phyloP scores from a whole-genome alignment of 2,888 invertebrate genomes.

The Ochropacha duplaris region DNA sequence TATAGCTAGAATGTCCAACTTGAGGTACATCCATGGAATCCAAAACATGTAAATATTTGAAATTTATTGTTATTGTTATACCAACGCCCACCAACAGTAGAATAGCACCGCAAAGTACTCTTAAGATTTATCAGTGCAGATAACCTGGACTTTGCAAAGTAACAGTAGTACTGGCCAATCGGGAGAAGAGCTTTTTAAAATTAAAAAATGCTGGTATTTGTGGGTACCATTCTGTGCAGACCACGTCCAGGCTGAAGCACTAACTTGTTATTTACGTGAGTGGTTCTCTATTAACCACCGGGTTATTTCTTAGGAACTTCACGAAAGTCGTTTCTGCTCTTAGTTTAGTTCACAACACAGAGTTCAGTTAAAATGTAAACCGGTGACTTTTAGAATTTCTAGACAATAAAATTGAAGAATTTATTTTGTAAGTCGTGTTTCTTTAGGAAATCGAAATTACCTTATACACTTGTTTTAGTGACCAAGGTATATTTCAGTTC shows the following conservation, averaged over 20 bases:
- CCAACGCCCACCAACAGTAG: constrained; percentile 1
- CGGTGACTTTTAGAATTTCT: background rate
- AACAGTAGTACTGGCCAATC: constrained; percentile 49
- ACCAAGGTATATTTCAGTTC: background rate
- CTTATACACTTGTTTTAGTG: background rate
- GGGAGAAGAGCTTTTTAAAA: constrained; percentile 64
- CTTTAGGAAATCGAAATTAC: too few relatives aligned
- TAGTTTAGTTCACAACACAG: background rate
- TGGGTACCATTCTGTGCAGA: constrained; percentile 41
- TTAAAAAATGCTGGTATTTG: constrained; percentile 61
- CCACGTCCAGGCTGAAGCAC: constrained; percentile 40
- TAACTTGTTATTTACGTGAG: constrained; percentile 58
- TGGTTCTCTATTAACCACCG: constrained; percentile 43
- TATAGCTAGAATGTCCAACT: background rate
- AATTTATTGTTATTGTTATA: constrained; percentile 1
- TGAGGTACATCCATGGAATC: background rate
- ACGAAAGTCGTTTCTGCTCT: constrained; percentile 25
- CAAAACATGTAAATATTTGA: background rate
- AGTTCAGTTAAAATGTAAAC: background rate
- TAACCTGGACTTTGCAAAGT: constrained; percentile 42
- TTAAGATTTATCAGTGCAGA: constrained; percentile 41
- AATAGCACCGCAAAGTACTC: constrained; percentile 29
- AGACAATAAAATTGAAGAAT: background rate
- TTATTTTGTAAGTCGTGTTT: background rate
- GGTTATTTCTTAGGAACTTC: constrained; percentile 49